A percentile compares a stretch with the other conserved stretches of the same genome.
These are phyloP conservation scores for Cataglyphis livida DNA, from an alignment of 2,888 invertebrate genomes.

Conservation along the genomic window DNA sequence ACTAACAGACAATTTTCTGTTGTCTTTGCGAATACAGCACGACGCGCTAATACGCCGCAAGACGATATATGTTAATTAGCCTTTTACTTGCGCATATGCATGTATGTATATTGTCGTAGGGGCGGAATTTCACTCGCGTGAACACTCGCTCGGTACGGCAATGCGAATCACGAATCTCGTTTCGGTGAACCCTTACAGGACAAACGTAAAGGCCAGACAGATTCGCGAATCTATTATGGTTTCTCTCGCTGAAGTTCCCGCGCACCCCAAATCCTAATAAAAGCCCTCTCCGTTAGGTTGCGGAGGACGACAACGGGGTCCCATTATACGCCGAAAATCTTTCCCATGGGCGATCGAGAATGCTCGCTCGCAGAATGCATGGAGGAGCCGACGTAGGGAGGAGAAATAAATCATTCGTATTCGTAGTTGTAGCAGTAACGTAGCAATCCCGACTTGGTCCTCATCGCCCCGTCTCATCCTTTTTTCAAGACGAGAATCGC, in stretches of 20 bases:
- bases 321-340: constrained; percentile 76
- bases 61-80: constrained; percentile 24
- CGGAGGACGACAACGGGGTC: constrained; percentile 66
- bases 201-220: constrained; percentile 71
- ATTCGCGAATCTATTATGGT: constrained; percentile 76
- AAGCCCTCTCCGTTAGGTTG: constrained; percentile 64
- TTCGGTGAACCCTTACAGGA: constrained; percentile 65
- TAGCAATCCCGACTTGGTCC: constrained; percentile 61
- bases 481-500: constrained; percentile 48
- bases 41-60: constrained; percentile 30
- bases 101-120: constrained; percentile 7
- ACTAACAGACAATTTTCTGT: constrained; percentile 39
- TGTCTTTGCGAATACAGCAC: constrained; percentile 33
- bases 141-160: constrained; percentile 8
- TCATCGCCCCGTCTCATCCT: constrained; percentile 65
- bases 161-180: constrained; percentile 48
- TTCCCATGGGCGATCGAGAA: constrained; percentile 78
- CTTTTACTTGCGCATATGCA: constrained; percentile 22
- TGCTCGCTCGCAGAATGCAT: constrained; percentile 62
- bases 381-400: constrained; percentile 58
- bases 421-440: constrained; percentile 70
- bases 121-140: constrained; percentile 15
- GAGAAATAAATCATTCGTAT: constrained; percentile 72
- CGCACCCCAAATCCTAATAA: constrained; percentile 74
- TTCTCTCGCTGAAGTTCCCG: constrained; percentile 64